Base-by-base conservation (phyloP, 2,797 vertebrate species). In the Borostomias antarcticus region DNA sequence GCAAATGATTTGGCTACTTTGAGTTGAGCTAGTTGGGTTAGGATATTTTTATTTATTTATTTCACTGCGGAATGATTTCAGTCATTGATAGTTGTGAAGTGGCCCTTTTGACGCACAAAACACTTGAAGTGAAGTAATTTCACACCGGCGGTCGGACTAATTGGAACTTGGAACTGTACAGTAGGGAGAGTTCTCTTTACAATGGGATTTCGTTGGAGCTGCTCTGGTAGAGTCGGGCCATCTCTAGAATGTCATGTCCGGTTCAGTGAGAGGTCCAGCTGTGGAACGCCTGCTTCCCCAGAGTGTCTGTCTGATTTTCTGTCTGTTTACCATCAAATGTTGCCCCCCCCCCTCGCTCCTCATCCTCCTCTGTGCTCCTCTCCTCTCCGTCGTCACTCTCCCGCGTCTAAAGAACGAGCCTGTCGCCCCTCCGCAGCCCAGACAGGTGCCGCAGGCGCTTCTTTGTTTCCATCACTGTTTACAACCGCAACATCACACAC, bases 271-370 rank as follows among this genome's bases (percentile, higher is more conserved):
- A 72, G 51, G 54, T 75, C 62, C 52, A 64, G 69, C 64, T 65
- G 15, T 63, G 33, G 43, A 47, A 70, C 57, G 73, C 64, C 70
- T 79, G 76, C 75, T 76, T 72, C 72, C 58, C 60, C 64, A 69
- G 54, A 68, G 15, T 74, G 69, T n/a, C 21, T 45, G 2, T 21
- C 17, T 56, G 13, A 58, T 29, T 10, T 35, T 63, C n/a, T 45
- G 37, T 66, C 26, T 33, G n/a, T 58, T 26, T 48, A 13, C 5
- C 29, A 8, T 50, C 40, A 62, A 21, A 15, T 47, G 9, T 19
- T 19, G 26, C 26, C 30, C 37, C 19, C 62, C 45, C 45, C 19
- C 58, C 8, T 45, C 61, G 51, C 43, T 15, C 15, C 33, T 23
- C 37, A 13, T 29, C 43, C 59, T 23, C 51, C 48, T 73, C 47